A percentile compares a stretch with the other conserved stretches of the same genome.
Conservation (phyloP, 2,797 vertebrate species). For the Podargus strigoides region DNA sequence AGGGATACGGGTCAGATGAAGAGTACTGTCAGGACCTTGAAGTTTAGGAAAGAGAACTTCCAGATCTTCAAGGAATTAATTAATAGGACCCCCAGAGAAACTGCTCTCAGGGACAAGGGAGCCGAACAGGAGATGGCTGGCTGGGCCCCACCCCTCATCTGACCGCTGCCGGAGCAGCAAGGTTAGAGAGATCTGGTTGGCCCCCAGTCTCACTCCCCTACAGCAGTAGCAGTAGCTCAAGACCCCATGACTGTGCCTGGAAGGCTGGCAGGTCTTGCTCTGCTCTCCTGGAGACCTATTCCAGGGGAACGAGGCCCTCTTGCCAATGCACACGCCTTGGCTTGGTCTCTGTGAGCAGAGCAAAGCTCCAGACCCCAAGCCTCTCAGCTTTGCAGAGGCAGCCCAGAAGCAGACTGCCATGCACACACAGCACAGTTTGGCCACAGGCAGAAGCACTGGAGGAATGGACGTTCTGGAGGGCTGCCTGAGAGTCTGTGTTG, state of each 20-base stretch:
- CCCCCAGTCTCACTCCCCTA: not conserved
- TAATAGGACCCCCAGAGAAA: too few relatives aligned
- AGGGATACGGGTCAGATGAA: too few relatives aligned
- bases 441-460: not conserved
- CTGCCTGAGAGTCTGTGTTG: not conserved
- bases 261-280: not conserved
- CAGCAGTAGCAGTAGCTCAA: not conserved
- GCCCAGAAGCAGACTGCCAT: not conserved
- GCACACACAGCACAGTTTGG: not conserved
- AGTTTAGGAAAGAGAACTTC: too few relatives aligned
- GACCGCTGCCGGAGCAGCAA: too few relatives aligned
- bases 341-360: not conserved
- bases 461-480: rapidly evolving
- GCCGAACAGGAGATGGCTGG: too few relatives aligned
- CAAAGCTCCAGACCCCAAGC: not conserved
- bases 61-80: too few relatives aligned
- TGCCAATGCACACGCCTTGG: rapidly evolving
- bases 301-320: not conserved
- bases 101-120: too few relatives aligned
- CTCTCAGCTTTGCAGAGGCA: rapidly evolving
- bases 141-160: too few relatives aligned
- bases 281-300: not conserved
- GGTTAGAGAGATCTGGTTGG: too few relatives aligned
- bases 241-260: not conserved
- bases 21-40: too few relatives aligned